These are phyloP conservation scores for Ceyx melanurus DNA, from an alignment of 2,113 vertebrate species.

Conservation along the genomic window DNA sequence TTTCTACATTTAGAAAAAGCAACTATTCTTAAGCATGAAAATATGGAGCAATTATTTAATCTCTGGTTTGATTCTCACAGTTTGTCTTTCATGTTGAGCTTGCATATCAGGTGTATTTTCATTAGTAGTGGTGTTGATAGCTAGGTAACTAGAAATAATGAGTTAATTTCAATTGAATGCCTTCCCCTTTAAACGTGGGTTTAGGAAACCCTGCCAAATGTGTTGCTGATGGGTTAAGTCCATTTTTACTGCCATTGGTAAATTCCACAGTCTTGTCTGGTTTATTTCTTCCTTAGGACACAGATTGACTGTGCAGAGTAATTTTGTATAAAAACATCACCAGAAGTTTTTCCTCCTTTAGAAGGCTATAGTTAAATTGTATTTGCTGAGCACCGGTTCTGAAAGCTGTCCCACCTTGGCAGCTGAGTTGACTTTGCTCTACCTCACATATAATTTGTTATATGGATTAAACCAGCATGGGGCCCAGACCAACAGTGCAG, in stretches of 20 bases:
- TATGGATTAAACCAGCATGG: constrained; percentile 4
- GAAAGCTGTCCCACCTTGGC: background rate
- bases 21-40: background rate
- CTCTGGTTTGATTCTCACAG: background rate
- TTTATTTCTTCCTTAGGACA: background rate
- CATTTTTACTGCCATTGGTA: background rate
- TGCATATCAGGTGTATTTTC: background rate
- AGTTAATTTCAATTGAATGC: background rate
- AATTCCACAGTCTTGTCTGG: background rate
- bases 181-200: background rate
- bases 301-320: background rate
- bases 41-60: background rate
- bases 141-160: background rate
- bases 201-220: background rate
- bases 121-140: background rate
- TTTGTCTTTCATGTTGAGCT: background rate
- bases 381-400: background rate
- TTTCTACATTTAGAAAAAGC: background rate
- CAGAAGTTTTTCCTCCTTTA: background rate
- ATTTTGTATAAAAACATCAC: background rate
- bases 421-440: background rate
- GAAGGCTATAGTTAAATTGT: background rate
- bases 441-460: constrained; percentile 27
- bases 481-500: background rate
- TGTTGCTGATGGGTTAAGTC: background rate